These are phyloP conservation scores for Campopleginae sp. DNA, from an alignment of 2,888 invertebrate species.

Conservation along the genomic window DNA sequence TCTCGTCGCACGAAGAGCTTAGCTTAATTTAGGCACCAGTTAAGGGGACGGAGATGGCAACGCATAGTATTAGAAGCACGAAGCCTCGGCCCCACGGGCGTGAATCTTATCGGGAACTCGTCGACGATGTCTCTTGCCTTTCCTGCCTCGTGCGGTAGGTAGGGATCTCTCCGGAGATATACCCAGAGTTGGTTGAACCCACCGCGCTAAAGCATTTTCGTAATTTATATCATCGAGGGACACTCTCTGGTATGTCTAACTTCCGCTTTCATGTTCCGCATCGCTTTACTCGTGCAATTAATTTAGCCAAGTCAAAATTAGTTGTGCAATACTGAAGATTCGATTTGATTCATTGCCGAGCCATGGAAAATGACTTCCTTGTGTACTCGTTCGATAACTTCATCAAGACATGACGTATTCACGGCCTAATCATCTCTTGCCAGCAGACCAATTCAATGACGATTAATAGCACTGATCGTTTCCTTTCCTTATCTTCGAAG, in stretches of 20 bases:
- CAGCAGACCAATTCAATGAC: background rate
- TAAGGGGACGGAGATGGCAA: slow-evolving; percentile 22
- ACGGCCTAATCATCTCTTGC: background rate
- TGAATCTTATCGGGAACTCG: slow-evolving; percentile 66
- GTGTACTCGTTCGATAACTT: background rate
- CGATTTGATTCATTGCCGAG: background rate
- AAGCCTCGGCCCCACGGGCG: slow-evolving; percentile 51
- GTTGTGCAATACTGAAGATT: background rate
- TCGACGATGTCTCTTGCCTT: slow-evolving; percentile 53
- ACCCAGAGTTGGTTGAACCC: slow-evolving; percentile 38
- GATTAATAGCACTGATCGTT: background rate
- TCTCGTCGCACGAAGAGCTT: slow-evolving; percentile 56
- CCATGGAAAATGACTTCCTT: background rate
- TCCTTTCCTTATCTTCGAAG: background rate
- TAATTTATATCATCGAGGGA: slow-evolving; percentile 61
- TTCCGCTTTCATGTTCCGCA: slow-evolving; percentile 14
- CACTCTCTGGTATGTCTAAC: slow-evolving; percentile 31
- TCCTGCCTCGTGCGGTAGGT: slow-evolving; percentile 11
- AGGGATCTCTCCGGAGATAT: slow-evolving; percentile 28
- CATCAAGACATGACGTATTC: background rate
- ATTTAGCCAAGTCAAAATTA: slow-evolving; percentile 17
- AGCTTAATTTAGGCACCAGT: slow-evolving; percentile 62
- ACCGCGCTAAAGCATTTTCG: slow-evolving; percentile 45
- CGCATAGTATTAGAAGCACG: slow-evolving; percentile 46
- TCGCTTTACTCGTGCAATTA: slow-evolving; percentile 13